Conservation (phyloP, 2,113 vertebrate species). For the Etia nguti region DNA sequence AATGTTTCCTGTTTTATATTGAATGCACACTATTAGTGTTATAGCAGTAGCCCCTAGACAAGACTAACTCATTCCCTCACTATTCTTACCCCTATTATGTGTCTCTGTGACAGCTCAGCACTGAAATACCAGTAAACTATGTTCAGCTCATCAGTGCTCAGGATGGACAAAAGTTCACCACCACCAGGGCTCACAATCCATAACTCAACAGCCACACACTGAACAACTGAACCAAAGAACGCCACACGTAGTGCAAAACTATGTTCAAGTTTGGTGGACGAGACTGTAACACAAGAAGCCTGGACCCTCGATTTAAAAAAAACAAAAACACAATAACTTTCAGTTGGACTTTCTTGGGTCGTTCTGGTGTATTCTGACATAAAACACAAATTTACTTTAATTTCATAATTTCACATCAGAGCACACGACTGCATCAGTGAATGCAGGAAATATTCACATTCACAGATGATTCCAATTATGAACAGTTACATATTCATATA, state of each 20-base stretch:
- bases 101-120: not conserved
- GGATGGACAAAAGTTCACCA: not conserved
- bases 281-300: not conserved
- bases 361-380: not conserved
- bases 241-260: not conserved
- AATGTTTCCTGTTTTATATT: not conserved
- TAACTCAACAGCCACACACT: not conserved
- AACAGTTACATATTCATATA: not conserved
- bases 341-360: not conserved
- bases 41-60: not conserved
- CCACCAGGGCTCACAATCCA: too few relatives aligned
- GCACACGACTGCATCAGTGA: accelerated
- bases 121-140: not conserved
- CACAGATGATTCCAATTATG: not conserved
- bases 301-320: not conserved
- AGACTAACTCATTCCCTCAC: not conserved
- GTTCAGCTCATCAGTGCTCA: not conserved
- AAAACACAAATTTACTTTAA: not conserved
- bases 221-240: not conserved
- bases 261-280: not conserved
- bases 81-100: not conserved
- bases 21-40: not conserved
- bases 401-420: not conserved
- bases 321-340: not conserved
- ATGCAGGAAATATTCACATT: not conserved